These are phyloP conservation scores for Acanthococcus lagerstroemiae DNA, from an alignment of 2,888 invertebrate species.

Conservation along the genomic window DNA sequence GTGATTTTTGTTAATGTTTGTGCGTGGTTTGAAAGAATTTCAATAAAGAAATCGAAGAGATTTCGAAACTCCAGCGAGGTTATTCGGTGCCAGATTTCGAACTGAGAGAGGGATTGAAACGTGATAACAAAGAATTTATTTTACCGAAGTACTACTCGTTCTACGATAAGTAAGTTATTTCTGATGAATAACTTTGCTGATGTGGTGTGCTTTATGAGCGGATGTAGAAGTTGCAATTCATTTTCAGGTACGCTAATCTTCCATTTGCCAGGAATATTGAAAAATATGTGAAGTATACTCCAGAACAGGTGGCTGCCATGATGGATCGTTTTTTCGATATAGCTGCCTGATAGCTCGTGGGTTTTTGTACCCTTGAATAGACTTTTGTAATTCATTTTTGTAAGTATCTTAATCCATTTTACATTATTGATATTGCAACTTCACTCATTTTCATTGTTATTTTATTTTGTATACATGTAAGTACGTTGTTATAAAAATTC, in stretches of 20 bases:
- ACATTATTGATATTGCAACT: no score
- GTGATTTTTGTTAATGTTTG: background rate
- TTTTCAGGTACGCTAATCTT: constrained; percentile 54
- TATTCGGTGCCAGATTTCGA: constrained; percentile 91
- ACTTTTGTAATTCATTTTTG: background rate
- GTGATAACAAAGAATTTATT: constrained; percentile 80
- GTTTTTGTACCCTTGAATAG: background rate
- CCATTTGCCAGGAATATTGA: constrained; percentile 87
- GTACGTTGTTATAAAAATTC: no score
- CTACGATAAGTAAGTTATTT: constrained; percentile 52
- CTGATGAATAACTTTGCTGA: background rate
- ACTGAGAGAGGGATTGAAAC: constrained; percentile 72
- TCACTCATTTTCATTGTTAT: background rate
- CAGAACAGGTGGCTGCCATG: constrained; percentile 69
- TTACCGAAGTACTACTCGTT: constrained; percentile 76
- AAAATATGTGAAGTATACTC: constrained; percentile 85
- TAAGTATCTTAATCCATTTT: no score
- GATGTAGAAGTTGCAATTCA: background rate
- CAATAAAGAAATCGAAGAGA: constrained; percentile 91
- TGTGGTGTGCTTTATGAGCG: background rate
- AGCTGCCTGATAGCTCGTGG: constrained; percentile 53
- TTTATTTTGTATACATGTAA: no score
- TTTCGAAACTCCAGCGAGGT: constrained; percentile 68
- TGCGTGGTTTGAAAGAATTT: constrained; percentile 57
- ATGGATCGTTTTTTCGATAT: constrained; percentile 90